Evolutionary conservation across 2,113 vertebrate species (phyloP).

Genomic region (Cnemophilus loriae): DNA sequence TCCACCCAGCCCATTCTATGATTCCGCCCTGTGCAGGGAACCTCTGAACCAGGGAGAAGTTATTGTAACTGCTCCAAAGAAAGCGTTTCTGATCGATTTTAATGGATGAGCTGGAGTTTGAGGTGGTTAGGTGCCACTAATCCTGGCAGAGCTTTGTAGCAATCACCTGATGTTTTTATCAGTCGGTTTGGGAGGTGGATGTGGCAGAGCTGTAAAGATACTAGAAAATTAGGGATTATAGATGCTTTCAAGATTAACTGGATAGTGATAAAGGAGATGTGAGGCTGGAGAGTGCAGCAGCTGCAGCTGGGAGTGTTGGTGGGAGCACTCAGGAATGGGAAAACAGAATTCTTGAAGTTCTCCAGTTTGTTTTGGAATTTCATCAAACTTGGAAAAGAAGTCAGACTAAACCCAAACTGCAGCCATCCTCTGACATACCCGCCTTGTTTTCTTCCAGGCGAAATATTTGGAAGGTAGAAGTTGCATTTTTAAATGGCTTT

Average conservation of each 20-base stretch:
- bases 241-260: neutral
- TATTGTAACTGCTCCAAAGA: neutral
- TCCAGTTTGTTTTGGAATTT: neutral
- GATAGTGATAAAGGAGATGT: neutral
- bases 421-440: neutral
- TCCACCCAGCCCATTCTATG: neutral
- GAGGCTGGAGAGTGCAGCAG: neutral
- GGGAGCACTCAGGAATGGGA: rapidly evolving
- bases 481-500: neutral
- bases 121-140: neutral
- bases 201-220: neutral
- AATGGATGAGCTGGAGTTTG: neutral
- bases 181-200: neutral
- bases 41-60: neutral
- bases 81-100: rapidly evolving
- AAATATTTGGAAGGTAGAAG: neutral
- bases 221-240: neutral
- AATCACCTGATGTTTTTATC: neutral
- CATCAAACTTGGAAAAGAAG: neutral
- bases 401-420: neutral
- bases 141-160: neutral
- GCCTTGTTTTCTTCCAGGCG: neutral
- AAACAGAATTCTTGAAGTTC: neutral
- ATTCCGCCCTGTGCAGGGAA: neutral
- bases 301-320: neutral